Base-by-base conservation (phyloP, 2,888 invertebrate genomes). In the Euproctis similis region DNA sequence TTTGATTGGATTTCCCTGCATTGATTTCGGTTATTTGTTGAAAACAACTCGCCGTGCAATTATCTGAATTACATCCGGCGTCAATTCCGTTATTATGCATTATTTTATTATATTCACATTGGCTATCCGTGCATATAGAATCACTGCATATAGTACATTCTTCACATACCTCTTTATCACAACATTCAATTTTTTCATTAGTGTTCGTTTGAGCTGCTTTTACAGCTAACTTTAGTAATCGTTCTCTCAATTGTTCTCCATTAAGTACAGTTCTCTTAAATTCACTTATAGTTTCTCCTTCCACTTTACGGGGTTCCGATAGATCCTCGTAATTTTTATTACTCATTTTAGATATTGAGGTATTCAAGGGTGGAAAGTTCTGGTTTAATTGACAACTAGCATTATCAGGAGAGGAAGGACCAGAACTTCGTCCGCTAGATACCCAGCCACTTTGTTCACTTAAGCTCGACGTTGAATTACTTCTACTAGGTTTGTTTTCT, bases 371-470 rank as follows among this genome's bases (percentile, higher is more conserved):
- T 49, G 54, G 46, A 36, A 66, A 82, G 57, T 62, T 87, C 67
- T 68, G 86, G 58, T 68, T 85, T 73, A 70, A 82, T 72, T 76
- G 85, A 78, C 68, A 77, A 68, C 73, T 86, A 28, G 70, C 75
- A 54, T 77, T 75, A 54, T 89, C 89, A 3, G 89, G 89, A 28
- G 88, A 86, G 0, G 89, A 89, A n/a, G 86, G 86, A 10, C 86
- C 87, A 27, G 90, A 89, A 55, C 89, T 90, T 22, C 88, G 85
- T 23, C 91, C 89, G 51, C 93, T 94, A 14, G 93, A 93, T 1
- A 94, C 93, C 94, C 94, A 95, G 1, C 94, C 94, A 57, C 94
- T 94, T 68, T 93, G 92, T 67, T 94, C 94, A 53, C 93, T 94
- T 36, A 91, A 72, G 34, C 89, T 89, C 8, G 90, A 89, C 0